These are phyloP conservation scores for Nanorana parkeri DNA, from an alignment of 2,113 vertebrate species.

Conservation along the genomic window DNA sequence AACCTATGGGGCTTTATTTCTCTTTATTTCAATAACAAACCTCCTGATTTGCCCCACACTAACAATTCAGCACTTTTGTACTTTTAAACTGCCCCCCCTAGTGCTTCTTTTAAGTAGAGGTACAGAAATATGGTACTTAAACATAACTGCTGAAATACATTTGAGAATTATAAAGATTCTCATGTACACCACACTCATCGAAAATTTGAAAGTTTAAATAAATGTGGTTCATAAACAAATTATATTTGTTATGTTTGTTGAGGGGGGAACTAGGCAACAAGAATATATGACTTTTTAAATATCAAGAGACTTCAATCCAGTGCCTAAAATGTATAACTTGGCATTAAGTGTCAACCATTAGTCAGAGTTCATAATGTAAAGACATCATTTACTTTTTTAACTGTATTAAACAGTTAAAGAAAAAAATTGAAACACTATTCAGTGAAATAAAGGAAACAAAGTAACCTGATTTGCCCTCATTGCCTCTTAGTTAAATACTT, in stretches of 20 bases:
- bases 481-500: conserved; percentile 4
- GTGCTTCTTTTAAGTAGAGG: not conserved
- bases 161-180: conserved; percentile 15
- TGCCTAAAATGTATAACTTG: conserved; percentile 35
- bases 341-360: conserved; percentile 39
- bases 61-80: not conserved
- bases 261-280: not conserved
- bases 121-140: not conserved
- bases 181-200: not conserved
- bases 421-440: not conserved
- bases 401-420: conserved; percentile 27
- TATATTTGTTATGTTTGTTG: not conserved
- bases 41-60: conserved; percentile 14
- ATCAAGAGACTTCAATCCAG: conserved; percentile 27
- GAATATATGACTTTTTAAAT: conserved; percentile 5
- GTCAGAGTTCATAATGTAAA: conserved; percentile 48
- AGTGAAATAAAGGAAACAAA: conserved; percentile 30
- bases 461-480: conserved; percentile 47
- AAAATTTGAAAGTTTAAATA: not conserved
- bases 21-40: conserved; percentile 25
- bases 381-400: conserved; percentile 43
- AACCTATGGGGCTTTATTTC: not conserved
- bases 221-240: not conserved
- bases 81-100: not conserved
- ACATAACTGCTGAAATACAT: not conserved